A percentile compares a stretch with the other conserved stretches of the same genome.
These are phyloP conservation scores for Phycodurus eques DNA, from an alignment of 2,113 vertebrate species.

Conservation along the genomic window DNA sequence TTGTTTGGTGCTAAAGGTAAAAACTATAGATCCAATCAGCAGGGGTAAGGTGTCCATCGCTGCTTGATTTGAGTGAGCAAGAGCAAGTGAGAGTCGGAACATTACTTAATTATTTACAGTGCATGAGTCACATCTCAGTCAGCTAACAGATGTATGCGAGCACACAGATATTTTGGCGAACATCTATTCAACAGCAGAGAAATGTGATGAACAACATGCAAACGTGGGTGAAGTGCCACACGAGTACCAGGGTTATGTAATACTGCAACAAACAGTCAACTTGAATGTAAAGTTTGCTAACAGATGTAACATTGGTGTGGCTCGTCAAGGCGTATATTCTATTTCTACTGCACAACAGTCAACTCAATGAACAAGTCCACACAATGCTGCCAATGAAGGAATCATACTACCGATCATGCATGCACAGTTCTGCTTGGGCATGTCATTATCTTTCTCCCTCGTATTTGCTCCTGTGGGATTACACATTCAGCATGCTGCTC, in stretches of 20 bases:
- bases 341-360: not conserved
- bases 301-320: not conserved
- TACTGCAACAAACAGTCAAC: not conserved
- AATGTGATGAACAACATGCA: too few species aligned
- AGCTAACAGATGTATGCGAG: not conserved
- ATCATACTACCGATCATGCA: not conserved
- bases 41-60: slow-evolving; percentile 26
- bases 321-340: not conserved
- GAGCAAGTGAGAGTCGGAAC: slow-evolving; percentile 7
- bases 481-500: too few species aligned
- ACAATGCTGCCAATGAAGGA: not conserved
- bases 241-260: not conserved
- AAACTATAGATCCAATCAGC: slow-evolving; percentile 73
- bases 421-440: too few species aligned
- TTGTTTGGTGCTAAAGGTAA: slow-evolving; percentile 70
- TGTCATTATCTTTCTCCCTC: too few species aligned
- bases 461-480: too few species aligned
- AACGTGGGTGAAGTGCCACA: too few species aligned
- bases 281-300: not conserved
- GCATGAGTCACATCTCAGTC: slow-evolving; percentile 19
- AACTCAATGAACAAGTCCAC: not conserved
- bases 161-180: slow-evolving; percentile 5
- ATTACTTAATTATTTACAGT: slow-evolving; percentile 23
- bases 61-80: slow-evolving; percentile 51
- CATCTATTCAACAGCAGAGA: not conserved